Percentiles rank a stretch among this genome's conserved stretches.
phyloP scores from a whole-genome alignment of 2,797 vertebrate genomes.

The Periparus ater region DNA sequence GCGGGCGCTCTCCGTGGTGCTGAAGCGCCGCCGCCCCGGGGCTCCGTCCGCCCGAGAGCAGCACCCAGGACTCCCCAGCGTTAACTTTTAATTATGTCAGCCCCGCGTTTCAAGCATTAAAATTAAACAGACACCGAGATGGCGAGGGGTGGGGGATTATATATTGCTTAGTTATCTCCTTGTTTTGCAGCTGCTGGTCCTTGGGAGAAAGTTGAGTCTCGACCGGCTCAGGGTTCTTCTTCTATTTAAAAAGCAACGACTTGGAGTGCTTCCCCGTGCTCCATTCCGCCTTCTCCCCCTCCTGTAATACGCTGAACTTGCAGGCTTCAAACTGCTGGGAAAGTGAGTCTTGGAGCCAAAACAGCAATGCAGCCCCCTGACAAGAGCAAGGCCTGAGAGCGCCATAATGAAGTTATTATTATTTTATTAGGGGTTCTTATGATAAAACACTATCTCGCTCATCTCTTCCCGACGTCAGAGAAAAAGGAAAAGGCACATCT shows the following conservation, averaged over 20 bases:
- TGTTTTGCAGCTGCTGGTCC: conserved; percentile 16
- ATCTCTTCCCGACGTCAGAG: not conserved
- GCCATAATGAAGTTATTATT: conserved; percentile 64
- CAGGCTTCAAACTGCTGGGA: conserved; percentile 33
- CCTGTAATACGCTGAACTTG: conserved; percentile 34
- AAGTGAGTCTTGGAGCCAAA: conserved; percentile 32
- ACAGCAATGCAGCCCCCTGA: conserved; percentile 1
- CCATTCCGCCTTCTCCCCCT: conserved; percentile 10
- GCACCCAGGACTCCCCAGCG: not conserved
- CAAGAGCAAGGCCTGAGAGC: conserved; percentile 18
- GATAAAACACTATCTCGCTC: not conserved
- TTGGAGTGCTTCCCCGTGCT: conserved; percentile 9
- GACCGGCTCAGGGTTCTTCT: not conserved
- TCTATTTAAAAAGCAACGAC: not conserved
- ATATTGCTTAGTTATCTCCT: conserved; percentile 32
- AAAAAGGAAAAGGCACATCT: not conserved
- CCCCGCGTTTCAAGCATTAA: not conserved
- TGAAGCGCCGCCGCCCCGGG: not conserved
- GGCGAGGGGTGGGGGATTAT: not conserved
- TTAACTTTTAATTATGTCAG: conserved; percentile 45
- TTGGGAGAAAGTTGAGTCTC: not conserved
- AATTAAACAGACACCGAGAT: conserved; percentile 19
- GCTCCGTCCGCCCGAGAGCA: not conserved
- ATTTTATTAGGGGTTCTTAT: conserved; percentile 64
- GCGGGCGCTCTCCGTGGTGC: conserved; percentile 50